Conservation (phyloP, 2,797 vertebrate species). For the Delichon dasypus region DNA sequence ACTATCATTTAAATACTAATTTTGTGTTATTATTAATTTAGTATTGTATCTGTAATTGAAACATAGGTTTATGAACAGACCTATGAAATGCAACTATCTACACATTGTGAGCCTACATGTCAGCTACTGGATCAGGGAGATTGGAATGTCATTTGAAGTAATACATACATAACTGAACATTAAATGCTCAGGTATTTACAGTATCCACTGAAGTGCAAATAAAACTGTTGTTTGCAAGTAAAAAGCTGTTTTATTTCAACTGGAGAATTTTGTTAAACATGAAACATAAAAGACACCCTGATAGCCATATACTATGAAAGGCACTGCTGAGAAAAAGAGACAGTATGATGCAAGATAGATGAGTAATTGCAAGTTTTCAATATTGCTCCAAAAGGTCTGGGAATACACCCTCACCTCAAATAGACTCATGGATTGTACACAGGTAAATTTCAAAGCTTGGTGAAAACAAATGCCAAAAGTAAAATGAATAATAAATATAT, state of each 20-base stretch:
- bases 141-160: background rate
- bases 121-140: background rate
- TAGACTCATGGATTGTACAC: background rate
- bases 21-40: background rate
- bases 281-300: background rate
- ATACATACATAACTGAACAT: background rate
- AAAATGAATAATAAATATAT: background rate
- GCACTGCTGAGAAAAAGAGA: background rate
- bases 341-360: background rate
- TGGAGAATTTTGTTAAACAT: background rate
- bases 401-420: background rate
- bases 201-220: background rate
- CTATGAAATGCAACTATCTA: background rate
- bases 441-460: background rate
- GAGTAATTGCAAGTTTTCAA: background rate
- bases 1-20: background rate
- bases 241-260: background rate
- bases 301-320: background rate
- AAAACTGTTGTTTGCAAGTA: background rate
- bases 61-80: background rate
- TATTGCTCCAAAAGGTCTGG: background rate
- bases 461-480: background rate
- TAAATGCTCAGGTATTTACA: background rate
- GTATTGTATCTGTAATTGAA: background rate
- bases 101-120: accelerated